phyloP scores from a whole-genome alignment of 2,113 vertebrate species.

The Oreochromis spilurus region DNA sequence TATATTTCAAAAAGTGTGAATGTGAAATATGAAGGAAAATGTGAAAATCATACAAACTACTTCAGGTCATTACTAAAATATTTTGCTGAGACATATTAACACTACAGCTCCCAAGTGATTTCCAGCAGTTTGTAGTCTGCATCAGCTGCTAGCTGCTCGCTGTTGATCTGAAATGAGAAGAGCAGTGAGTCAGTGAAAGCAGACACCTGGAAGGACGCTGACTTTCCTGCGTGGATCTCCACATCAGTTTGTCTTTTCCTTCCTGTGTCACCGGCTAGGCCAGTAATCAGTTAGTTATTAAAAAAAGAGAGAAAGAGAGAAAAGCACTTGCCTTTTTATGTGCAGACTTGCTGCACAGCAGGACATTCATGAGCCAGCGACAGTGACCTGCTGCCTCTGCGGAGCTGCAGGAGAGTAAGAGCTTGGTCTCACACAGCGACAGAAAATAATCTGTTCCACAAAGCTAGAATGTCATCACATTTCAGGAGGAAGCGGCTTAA shows the following conservation, averaged over 20 bases:
- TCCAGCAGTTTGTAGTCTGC: not conserved
- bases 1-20: not conserved
- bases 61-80: not conserved
- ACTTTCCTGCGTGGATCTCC: not conserved
- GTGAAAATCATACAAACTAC: not conserved
- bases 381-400: not conserved
- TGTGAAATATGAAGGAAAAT: not conserved
- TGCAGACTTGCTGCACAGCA: not conserved
- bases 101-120: not conserved
- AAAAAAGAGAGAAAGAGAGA: not conserved
- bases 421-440: not conserved
- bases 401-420: not conserved
- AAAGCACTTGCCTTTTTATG: not conserved
- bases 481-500: not conserved
- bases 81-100: not conserved
- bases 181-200: not conserved
- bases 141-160: not conserved
- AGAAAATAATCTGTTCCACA: not conserved
- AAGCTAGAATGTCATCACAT: not conserved
- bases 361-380: not conserved
- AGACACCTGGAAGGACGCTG: not conserved
- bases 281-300: conserved; percentile 6
- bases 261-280: not conserved
- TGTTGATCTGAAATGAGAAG: not conserved
- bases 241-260: not conserved